phyloP scores from a whole-genome alignment of 2,888 invertebrate species.

The Coecobrya sp. region DNA sequence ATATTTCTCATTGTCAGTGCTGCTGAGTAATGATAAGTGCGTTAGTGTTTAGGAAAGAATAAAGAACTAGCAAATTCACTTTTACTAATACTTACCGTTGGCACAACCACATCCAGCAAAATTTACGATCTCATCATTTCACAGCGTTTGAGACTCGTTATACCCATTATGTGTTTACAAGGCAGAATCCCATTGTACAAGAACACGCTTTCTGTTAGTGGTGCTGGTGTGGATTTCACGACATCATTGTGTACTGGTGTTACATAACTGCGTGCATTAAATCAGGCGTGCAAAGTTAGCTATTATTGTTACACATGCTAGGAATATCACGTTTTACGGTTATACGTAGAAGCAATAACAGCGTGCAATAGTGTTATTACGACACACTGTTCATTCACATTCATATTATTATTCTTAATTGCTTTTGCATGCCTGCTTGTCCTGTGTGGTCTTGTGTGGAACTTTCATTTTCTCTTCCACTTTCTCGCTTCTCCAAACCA shows the following conservation, averaged over 20 bases:
- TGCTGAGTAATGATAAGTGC: conserved; percentile 60
- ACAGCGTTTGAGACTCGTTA: not conserved
- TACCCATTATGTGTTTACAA: not conserved
- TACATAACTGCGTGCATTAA: not conserved
- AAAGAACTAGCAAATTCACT: conserved; percentile 47
- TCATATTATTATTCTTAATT: conserved; percentile 64
- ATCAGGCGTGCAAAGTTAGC: conserved; percentile 36
- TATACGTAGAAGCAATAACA: not conserved
- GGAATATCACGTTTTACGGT: conserved; percentile 10
- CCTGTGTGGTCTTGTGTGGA: conserved; percentile 57
- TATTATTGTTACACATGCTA: not conserved
- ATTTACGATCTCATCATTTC: conserved; percentile 67
- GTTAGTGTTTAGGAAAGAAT: not conserved
- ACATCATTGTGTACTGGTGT: not conserved
- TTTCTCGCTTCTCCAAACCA: conserved; percentile 27
- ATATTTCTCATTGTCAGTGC: conserved; percentile 3
- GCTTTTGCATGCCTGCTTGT: conserved; percentile 58
- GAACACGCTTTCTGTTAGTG: not conserved
- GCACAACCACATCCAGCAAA: not conserved
- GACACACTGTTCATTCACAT: conserved; percentile 15
- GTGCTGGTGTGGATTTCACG: not conserved
- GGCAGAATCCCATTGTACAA: not conserved
- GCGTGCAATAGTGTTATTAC: conserved; percentile 5
- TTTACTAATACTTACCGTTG: conserved; percentile 17
- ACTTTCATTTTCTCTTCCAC: conserved; percentile 32